Conservation (phyloP, 2,888 invertebrate species). For the Nephrotoma appendiculata region DNA sequence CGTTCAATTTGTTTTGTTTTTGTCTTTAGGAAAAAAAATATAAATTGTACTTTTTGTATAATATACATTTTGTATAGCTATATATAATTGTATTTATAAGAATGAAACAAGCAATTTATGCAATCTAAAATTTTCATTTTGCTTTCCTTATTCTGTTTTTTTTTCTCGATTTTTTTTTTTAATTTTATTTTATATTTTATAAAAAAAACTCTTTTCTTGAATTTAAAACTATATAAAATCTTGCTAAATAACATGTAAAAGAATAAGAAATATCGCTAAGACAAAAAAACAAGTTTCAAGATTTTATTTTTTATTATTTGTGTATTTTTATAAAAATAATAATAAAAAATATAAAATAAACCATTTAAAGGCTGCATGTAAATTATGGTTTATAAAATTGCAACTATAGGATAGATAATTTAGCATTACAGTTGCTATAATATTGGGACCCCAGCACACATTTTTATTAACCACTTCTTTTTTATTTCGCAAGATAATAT, state of each 20-base stretch:
- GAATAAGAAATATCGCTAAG: not conserved
- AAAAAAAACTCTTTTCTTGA: not conserved
- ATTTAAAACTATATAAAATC: not conserved
- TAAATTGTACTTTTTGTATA: not conserved
- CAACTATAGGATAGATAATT: too few species aligned
- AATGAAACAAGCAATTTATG: not conserved
- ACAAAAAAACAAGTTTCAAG: not conserved
- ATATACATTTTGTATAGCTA: too few species aligned
- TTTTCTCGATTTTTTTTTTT: not conserved
- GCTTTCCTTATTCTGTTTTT: not conserved
- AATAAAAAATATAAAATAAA: not conserved
- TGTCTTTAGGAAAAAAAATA: not conserved
- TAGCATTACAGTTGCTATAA: too few species aligned
- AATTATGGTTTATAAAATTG: not conserved
- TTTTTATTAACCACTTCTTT: too few species aligned
- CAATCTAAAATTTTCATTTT: not conserved
- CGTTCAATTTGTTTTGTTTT: not conserved
- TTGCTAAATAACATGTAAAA: not conserved
- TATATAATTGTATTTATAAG: too few species aligned
- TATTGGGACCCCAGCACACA: too few species aligned
- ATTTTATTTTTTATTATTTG: not conserved
- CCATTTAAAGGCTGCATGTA: not conserved
- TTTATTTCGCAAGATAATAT: too few species aligned
- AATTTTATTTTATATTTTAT: not conserved
- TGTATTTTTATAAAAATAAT: not conserved